A percentile compares a stretch with the other conserved stretches of the same genome.
Evolutionary conservation across 2,113 vertebrate species (phyloP).

Genomic region (Siniperca chuatsi): DNA sequence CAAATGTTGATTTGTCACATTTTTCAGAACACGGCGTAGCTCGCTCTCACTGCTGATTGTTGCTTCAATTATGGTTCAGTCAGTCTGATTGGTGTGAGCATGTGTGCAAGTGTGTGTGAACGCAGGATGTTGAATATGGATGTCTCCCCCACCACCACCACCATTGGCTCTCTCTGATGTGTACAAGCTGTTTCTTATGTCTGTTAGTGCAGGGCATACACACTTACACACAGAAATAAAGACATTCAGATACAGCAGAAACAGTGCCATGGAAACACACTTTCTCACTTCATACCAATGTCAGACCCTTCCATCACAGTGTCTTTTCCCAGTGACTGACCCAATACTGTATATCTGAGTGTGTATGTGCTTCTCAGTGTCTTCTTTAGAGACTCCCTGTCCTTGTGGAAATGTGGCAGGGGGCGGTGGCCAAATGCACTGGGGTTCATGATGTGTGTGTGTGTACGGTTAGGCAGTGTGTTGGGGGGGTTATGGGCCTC

Average conservation of each 20-base stretch:
- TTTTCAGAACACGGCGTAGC: conserved; percentile 50
- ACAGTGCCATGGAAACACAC: not conserved
- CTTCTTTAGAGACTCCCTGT: conserved; percentile 22
- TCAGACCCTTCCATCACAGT: not conserved
- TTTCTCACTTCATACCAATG: not conserved
- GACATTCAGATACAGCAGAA: not conserved
- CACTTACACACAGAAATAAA: conserved; percentile 9
- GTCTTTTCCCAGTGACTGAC: not conserved
- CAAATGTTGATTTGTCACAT: conserved; percentile 65
- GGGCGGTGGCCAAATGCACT: conserved; percentile 33
- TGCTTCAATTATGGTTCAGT: conserved; percentile 75
- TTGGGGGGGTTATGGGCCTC: conserved; percentile 43
- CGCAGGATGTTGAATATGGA: conserved; percentile 61
- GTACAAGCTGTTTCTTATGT: conserved; percentile 25
- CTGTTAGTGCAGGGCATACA: conserved; percentile 1
- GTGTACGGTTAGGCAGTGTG: conserved; percentile 25
- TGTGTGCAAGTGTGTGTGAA: conserved; percentile 38
- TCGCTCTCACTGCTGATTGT: conserved; percentile 70
- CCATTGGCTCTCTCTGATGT: conserved; percentile 16
- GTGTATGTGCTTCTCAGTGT: not conserved
- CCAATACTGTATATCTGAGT: not conserved
- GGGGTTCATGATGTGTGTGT: conserved; percentile 28
- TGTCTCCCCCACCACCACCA: conserved; percentile 17
- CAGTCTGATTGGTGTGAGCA: conserved; percentile 66
- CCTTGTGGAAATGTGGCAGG: conserved; percentile 43